Percentiles rank a stretch among this genome's conserved stretches.
These are phyloP conservation scores for Eurytoma adleriae DNA, from an alignment of 2,888 invertebrate species.

Conservation along the genomic window DNA sequence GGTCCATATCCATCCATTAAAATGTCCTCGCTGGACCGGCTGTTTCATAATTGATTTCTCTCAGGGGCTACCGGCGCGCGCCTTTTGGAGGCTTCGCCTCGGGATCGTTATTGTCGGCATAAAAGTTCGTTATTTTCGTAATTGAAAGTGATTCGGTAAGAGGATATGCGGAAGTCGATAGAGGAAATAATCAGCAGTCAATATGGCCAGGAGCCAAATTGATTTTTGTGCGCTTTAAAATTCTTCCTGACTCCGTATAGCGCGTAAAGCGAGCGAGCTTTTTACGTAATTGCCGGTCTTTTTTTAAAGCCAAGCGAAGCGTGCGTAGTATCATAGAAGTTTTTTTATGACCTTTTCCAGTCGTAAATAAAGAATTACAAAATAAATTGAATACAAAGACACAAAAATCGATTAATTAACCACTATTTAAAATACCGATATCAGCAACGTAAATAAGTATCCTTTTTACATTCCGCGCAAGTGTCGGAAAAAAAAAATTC, in stretches of 20 bases:
- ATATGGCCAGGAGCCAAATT: conserved; percentile 1
- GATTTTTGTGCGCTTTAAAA: neutral
- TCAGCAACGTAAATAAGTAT: no score
- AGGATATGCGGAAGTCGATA: conserved; percentile 1
- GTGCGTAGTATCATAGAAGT: no score
- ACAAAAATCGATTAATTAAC: no score
- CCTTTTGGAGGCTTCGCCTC: neutral
- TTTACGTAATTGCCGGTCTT: no score
- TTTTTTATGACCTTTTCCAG: no score
- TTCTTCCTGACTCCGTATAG: neutral
- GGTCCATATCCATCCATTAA: neutral
- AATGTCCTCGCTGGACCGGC: neutral
- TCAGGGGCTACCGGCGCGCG: neutral
- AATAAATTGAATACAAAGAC: no score
- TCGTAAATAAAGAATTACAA: no score
- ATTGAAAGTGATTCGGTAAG: conserved; percentile 11
- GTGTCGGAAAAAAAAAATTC: no score
- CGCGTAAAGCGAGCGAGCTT: no score
- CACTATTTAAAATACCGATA: no score
- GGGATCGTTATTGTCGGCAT: conserved; percentile 10
- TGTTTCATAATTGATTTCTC: conserved; percentile 43
- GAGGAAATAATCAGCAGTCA: conserved; percentile 21
- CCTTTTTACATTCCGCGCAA: no score
- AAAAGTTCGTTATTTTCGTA: conserved; percentile 1
- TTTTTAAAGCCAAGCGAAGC: no score